Percentiles rank a stretch among this genome's conserved stretches.
Evolutionary conservation across 1,140 invertebrate genomes (phyloP).

Genomic region (Harlomillsia oculata): DNA sequence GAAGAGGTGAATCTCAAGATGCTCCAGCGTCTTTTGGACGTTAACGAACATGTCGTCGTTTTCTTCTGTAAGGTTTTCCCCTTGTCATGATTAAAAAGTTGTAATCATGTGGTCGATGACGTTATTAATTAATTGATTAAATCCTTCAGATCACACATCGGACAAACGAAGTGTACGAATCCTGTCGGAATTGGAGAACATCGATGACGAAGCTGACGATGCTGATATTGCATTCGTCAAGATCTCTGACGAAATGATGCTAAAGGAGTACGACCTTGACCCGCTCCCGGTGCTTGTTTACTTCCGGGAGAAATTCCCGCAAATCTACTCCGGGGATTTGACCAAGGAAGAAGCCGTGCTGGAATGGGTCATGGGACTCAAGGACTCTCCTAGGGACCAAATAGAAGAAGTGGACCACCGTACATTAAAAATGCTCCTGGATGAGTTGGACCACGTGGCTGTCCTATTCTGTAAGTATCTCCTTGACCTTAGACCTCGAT

Average conservation of each 20-base stretch:
- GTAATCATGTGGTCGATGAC: background rate
- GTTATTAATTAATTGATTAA: background rate
- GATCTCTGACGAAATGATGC: constrained; percentile 77
- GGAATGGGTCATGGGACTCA: constrained; percentile 78
- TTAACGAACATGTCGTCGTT: constrained; percentile 79
- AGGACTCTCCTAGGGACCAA: constrained; percentile 71
- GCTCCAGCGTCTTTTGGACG: constrained; percentile 79
- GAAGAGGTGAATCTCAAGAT: constrained; percentile 86
- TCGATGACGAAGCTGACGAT: constrained; percentile 73
- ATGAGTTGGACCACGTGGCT: constrained; percentile 80
- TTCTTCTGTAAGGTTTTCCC: constrained; percentile 71
- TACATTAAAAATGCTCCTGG: constrained; percentile 76
- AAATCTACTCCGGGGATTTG: constrained; percentile 73
- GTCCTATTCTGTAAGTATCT: constrained; percentile 77
- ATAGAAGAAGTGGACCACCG: constrained; percentile 86
- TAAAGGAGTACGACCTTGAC: constrained; percentile 79
- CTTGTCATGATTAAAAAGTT: background rate
- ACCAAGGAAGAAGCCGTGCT: constrained; percentile 74
- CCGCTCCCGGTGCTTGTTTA: constrained; percentile 70
- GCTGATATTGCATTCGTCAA: constrained; percentile 88
- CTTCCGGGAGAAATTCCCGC: constrained; percentile 80
- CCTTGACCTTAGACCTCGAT: background rate
- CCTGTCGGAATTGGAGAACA: constrained; percentile 80
- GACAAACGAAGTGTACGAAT: constrained; percentile 84
- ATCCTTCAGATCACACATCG: constrained; percentile 52